Evolutionary conservation across 1,140 invertebrate genomes (phyloP).

Genomic region (Hypothenemus hampei): DNA sequence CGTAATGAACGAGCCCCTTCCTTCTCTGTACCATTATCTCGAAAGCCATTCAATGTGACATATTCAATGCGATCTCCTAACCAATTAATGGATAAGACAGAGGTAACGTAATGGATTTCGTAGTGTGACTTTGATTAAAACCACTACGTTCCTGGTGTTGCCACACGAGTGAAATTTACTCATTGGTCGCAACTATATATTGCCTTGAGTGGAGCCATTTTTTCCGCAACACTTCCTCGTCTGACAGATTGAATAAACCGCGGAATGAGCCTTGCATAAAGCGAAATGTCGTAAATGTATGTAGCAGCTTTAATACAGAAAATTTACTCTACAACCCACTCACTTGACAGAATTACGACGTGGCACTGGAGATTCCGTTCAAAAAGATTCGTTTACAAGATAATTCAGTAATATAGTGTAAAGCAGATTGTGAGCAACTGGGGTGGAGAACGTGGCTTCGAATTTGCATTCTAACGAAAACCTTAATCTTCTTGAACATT

Average conservation of each 20-base stretch:
- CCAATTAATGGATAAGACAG: constrained; percentile 24
- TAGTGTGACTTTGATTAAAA: constrained; percentile 14
- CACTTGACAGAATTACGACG: constrained; percentile 1
- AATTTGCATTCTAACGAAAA: constrained; percentile 8
- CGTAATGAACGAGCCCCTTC: constrained; percentile 13
- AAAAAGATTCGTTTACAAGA: constrained; percentile 2
- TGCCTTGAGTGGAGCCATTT: too few relatives aligned
- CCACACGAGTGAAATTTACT: neutral
- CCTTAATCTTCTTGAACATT: constrained; percentile 10
- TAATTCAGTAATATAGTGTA: constrained; percentile 13
- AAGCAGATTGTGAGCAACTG: constrained; percentile 11
- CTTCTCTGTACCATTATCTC: constrained; percentile 16
- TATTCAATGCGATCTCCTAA: constrained; percentile 22
- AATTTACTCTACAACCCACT: neutral
- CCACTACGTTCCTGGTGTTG: neutral
- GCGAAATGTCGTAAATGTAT: too few relatives aligned
- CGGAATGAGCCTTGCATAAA: too few relatives aligned
- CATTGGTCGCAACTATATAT: neutral
- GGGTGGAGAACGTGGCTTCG: neutral
- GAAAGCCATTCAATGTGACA: constrained; percentile 16
- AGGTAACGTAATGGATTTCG: constrained; percentile 17
- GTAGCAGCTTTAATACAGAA: neutral
- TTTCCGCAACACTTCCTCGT: too few relatives aligned
- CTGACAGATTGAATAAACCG: too few relatives aligned
- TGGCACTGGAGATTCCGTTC: neutral